These are phyloP conservation scores for Sphenopsis melanotis DNA, from an alignment of 2,797 vertebrate genomes.

Conservation along the genomic window DNA sequence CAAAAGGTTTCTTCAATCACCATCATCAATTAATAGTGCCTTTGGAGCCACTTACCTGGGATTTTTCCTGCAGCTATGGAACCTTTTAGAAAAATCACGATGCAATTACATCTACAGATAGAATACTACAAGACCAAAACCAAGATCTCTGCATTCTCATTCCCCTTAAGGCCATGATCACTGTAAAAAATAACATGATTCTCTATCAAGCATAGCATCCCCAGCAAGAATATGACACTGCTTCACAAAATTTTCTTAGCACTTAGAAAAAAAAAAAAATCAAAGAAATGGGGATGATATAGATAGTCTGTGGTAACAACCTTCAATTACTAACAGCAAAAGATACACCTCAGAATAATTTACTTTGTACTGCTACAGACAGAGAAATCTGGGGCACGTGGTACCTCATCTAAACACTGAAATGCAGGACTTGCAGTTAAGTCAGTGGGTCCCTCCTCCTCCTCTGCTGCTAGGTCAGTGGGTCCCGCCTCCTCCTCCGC, in stretches of 20 bases:
- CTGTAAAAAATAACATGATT: background rate
- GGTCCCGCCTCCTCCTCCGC: slow-evolving; percentile 44
- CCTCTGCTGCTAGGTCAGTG: slow-evolving; percentile 44
- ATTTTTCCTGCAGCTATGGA: background rate
- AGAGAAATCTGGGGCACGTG: background rate
- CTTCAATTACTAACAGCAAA: background rate
- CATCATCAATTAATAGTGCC: background rate
- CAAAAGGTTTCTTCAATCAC: background rate
- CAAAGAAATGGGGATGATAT: background rate
- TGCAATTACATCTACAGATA: background rate
- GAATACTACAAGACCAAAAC: background rate
- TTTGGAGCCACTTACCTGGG: background rate
- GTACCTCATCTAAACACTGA: slow-evolving; percentile 87
- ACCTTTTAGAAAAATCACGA: background rate
- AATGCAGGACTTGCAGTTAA: slow-evolving; percentile 74
- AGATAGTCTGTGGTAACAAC: background rate
- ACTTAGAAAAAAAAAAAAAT: background rate
- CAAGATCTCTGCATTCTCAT: background rate
- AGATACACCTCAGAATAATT: background rate
- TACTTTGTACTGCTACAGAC: background rate
- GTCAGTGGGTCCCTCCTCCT: slow-evolving; percentile 45
- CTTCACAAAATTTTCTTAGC: background rate
- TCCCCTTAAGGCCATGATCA: background rate
- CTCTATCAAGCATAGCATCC: background rate
- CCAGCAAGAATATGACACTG: background rate